Evolutionary conservation across 2,113 vertebrate genomes (phyloP), one percentile per base, ranked within the genome.

Genomic region (Motacilla tschutschensis): DNA sequence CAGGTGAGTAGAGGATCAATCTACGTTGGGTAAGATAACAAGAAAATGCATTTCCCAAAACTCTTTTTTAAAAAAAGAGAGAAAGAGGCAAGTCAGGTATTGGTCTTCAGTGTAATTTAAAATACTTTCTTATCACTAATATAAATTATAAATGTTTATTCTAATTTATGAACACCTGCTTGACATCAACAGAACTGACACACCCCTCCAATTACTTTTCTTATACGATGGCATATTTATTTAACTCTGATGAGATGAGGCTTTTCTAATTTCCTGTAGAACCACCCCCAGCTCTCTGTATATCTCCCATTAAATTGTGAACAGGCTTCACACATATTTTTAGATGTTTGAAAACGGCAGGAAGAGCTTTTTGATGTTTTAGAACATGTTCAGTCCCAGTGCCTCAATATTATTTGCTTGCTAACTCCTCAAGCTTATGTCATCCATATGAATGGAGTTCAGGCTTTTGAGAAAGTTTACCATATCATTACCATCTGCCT

Each of bases 261-360:
- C 82, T 96, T 96, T 97, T 96, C 94, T 94, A 96, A 97, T 97
- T 97, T 97, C 96, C 95, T 97, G 95, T 94, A 85, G 79, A 95
- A 89, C 93, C 89, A 94, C 87, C 90, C 94, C 93, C 82, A 92
- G 86, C 77, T 93, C 93, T 95, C 89, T 91, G 66, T 83, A 62
- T 93, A 96, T 95, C 95, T 97, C 92, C 88, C 89, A 95, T 93
- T 94, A 96, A 97, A 97, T 97, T 95, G 93, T 96, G 95, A 95
- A 88, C 96, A 97, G 97, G 91, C 94, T 92, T 97, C 92, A 91
- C 90, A 94, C 94, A 95, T 95, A 97, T 95, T 96, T 96, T 96
- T 79, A 90, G 92, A 91, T 91, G 95, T 95, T 95, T 95, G 94
- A 96, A 96, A 97, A 91, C 64, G 92, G 95, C 95, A 90, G 96